Conservation (phyloP, 1,140 invertebrate species). For the Armadillidium nasatum region DNA sequence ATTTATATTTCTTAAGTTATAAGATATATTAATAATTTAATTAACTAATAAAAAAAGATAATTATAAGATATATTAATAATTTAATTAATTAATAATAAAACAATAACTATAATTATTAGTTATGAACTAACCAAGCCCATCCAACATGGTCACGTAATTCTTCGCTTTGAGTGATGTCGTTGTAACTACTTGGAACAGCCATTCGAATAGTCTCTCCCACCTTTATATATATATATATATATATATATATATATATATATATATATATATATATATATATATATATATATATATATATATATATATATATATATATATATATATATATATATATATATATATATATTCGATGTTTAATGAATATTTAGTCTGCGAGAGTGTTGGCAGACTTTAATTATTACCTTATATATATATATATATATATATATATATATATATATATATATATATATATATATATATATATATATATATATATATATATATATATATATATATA, state of each 20-base stretch:
- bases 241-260: constrained; percentile 18
- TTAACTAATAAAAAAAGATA: no score
- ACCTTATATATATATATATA: constrained; percentile 18
- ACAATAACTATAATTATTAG: no score
- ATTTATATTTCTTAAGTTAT: no score
- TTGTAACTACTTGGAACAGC: constrained; percentile 96
- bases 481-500: background rate
- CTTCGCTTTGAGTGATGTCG: constrained; percentile 76
- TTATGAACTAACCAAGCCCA: no score
- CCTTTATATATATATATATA: no score
- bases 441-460: constrained; percentile 7
- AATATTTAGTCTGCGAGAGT: no score
- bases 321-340: background rate
- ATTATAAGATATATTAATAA: no score
- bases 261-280: constrained; percentile 22
- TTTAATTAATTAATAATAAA: no score
- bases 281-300: constrained; percentile 3
- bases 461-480: constrained; percentile 2
- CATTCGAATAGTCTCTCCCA: constrained; percentile 58
- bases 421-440: constrained; percentile 22
- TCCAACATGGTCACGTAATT: constrained; percentile 57
- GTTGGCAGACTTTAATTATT: no score
- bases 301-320: background rate
- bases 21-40: no score
- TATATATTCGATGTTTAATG: no score